Evolutionary conservation across 2,888 invertebrate species (phyloP), one percentile per base, ranked within the genome.

Genomic region (Antheraea yamamai): DNA sequence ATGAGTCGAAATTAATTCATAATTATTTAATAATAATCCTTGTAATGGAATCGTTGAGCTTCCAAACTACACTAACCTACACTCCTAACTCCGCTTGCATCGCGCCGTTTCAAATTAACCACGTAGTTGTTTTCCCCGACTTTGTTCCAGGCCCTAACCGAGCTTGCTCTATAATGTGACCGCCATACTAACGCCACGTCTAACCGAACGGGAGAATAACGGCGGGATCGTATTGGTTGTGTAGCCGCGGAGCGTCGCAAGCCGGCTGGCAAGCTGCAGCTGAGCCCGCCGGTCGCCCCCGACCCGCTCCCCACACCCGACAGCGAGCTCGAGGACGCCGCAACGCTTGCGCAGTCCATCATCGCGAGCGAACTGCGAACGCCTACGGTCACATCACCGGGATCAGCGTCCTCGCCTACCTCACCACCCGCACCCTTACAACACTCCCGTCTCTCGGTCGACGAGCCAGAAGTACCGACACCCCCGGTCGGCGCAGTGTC

Each of bases 71-170:
- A 84, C 89, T 88, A 85, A 90, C 89, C 88, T 86, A 89, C 89
- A 85, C 85, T 79, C 47, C 91, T 94, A 94, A 93, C 91, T 92
- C 89, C 88, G 93, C 94, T 91, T 92, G 94, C 92, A 90, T 91
- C 86, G 87, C 92, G 90, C 90, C 86, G 87, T 92, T 93, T 91
- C 90, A 83, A 87, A 85, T 91, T 94, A 95, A 95, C 95, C 88
- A 86, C 84, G 93, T 91, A 91, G 94, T 90, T 89, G 92, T 94
- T 94, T 93, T 94, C 94, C 93, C 92, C 93, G 89, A 95, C 91
- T 94, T 94, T 95, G 95, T 95, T 95, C 92, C 95, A 95, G 95
- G 95, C 95, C 92, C 94, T 95, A 95, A 95, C 95, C 95, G 95
- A 93, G 95, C 95, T 95, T 95, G 95, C 93, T 92, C 95, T 92